Conservation (phyloP, 2,888 invertebrate species). For the Troides oblongomaculatus region DNA sequence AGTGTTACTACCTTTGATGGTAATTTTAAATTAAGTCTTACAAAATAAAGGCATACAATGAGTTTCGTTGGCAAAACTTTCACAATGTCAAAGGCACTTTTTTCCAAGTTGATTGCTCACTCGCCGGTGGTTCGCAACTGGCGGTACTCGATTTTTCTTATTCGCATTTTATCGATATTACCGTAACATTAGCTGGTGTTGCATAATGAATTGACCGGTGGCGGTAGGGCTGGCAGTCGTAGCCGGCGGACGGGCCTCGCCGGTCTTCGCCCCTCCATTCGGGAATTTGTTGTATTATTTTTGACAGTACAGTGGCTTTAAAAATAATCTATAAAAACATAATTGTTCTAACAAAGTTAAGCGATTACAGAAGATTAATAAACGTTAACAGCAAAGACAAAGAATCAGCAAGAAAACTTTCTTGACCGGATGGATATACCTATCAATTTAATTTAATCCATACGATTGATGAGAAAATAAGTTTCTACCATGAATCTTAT, state of each 20-base stretch:
- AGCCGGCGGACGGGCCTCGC: constrained; percentile 47
- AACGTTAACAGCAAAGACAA: too few species aligned
- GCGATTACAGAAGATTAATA: too few species aligned
- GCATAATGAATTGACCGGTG: constrained; percentile 57
- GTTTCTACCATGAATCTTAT: neutral
- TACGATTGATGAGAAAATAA: neutral
- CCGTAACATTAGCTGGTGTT: constrained; percentile 57
- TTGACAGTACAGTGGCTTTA: neutral
- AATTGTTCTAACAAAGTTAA: too few species aligned
- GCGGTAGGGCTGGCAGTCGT: constrained; percentile 50
- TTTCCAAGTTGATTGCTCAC: constrained; percentile 23
- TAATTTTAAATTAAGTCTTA: neutral
- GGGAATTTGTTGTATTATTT: neutral
- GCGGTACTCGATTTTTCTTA: constrained; percentile 39
- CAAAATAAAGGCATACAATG: neutral
- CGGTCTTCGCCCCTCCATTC: constrained; percentile 43
- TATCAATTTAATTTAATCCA: too few species aligned
- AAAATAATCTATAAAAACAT: neutral
- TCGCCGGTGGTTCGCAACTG: constrained; percentile 19
- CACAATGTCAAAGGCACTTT: constrained; percentile 27
- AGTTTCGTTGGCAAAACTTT: constrained; percentile 5
- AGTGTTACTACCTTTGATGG: neutral
- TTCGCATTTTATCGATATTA: constrained; percentile 55
- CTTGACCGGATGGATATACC: too few species aligned
- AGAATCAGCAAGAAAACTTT: too few species aligned